Evolutionary conservation across 2,888 invertebrate genomes (phyloP).

Genomic region (Drosophila neonasuta): DNA sequence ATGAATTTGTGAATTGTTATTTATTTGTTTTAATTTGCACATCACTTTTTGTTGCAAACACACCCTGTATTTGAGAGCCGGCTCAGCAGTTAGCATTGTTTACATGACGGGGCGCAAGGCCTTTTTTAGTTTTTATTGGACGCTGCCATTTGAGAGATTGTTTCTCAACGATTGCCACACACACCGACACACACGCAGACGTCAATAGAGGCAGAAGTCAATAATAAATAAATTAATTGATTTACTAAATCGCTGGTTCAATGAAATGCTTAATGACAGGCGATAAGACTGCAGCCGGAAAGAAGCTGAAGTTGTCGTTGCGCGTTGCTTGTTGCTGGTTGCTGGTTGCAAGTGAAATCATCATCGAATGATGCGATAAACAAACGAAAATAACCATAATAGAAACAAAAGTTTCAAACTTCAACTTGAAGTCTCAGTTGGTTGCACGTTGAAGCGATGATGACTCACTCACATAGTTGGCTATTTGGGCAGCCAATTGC

Average conservation of each 20-base stretch:
- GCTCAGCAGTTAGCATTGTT: conserved; percentile 55
- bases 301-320: conserved; percentile 19
- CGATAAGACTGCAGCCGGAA: conserved; percentile 52
- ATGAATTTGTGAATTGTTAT: neutral
- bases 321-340: neutral
- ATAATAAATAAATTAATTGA: conserved; percentile 75
- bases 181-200: conserved; percentile 2
- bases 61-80: conserved; percentile 51
- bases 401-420: conserved; percentile 23
- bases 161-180: conserved; percentile 63
- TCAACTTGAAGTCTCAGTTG: conserved; percentile 45
- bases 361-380: conserved; percentile 27
- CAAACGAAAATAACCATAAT: conserved; percentile 13
- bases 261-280: conserved; percentile 51
- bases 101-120: conserved; percentile 50
- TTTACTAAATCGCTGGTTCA: conserved; percentile 60
- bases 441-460: conserved; percentile 26
- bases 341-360: conserved; percentile 40
- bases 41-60: neutral
- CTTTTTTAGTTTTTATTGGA: conserved; percentile 53
- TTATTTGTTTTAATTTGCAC: neutral
- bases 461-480: conserved; percentile 71
- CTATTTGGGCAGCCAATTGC: conserved; percentile 74
- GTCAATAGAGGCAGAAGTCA: conserved; percentile 33
- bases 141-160: conserved; percentile 63